Evolutionary conservation across 2,113 vertebrate species (phyloP).

Genomic region (Aplodontia rufa): DNA sequence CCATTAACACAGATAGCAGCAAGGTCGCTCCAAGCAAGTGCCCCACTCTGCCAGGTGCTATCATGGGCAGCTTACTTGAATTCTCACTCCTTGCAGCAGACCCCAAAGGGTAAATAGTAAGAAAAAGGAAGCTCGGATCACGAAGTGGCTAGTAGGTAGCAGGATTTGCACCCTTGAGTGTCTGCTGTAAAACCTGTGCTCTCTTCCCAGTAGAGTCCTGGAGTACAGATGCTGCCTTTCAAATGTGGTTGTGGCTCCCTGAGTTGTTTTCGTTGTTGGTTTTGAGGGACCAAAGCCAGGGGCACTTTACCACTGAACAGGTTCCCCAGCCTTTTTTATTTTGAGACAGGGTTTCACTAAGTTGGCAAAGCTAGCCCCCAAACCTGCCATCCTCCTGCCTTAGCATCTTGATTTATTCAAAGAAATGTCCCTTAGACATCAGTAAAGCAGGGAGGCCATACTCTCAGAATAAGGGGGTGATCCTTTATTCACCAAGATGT

Average conservation of each 20-base stretch:
- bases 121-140: background rate
- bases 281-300: too few species aligned
- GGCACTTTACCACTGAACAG: too few species aligned
- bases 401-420: background rate
- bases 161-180: background rate
- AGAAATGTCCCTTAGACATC: background rate
- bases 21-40: fast-evolving
- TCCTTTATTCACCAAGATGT: background rate
- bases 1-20: too few species aligned
- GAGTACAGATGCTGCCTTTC: background rate
- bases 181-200: background rate
- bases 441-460: background rate
- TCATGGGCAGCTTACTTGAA: too few species aligned
- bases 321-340: too few species aligned
- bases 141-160: too few species aligned
- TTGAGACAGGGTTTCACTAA: too few species aligned
- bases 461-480: background rate
- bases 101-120: background rate
- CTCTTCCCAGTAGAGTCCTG: background rate
- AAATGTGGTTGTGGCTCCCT: background rate
- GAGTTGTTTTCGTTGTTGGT: too few species aligned
- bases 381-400: too few species aligned
- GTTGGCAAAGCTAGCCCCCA: too few species aligned
- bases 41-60: background rate
- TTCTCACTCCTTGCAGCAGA: background rate